Percentiles rank a stretch among this genome's conserved stretches.
phyloP scores from a whole-genome alignment of 2,888 invertebrate genomes.

The Spialia ferax region DNA sequence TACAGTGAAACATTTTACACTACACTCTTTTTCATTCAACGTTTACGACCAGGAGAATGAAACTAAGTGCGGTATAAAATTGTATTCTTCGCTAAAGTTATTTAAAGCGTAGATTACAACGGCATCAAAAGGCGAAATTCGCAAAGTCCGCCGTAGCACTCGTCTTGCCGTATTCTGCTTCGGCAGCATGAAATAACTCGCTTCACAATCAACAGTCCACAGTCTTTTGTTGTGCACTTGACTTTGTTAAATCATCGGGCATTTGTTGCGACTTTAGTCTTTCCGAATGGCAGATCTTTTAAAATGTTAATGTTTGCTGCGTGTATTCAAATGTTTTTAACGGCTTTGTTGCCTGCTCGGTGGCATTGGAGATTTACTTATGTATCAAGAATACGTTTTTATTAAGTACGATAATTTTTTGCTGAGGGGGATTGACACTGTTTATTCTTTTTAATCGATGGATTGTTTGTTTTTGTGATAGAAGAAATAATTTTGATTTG shows the following conservation, averaged over 20 bases:
- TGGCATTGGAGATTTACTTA: not conserved
- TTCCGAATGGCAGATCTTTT: constrained; percentile 7
- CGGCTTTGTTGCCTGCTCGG: not conserved
- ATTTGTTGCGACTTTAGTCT: constrained; percentile 26
- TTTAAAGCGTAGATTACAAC: constrained; percentile 25
- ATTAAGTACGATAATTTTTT: too few relatives aligned
- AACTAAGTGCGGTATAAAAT: constrained; percentile 30
- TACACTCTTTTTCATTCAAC: constrained; percentile 17
- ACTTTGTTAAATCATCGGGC: constrained; percentile 35
- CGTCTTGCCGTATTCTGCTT: constrained; percentile 18
- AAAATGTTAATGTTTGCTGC: constrained; percentile 13
- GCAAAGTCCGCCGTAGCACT: constrained; percentile 7
- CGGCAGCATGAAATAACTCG: constrained; percentile 34
- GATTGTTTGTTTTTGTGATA: not conserved
- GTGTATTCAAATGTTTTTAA: not conserved
- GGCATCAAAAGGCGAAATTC: constrained; percentile 26
- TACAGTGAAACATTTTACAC: constrained; percentile 18
- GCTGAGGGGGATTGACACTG: too few relatives aligned
- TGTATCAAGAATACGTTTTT: not conserved
- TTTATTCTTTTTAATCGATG: not conserved
- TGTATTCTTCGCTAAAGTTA: constrained; percentile 22
- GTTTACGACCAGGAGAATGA: constrained; percentile 22
- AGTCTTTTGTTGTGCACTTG: constrained; percentile 30
- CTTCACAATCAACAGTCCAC: constrained; percentile 20
- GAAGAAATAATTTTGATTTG: not conserved